A percentile compares a stretch with the other conserved stretches of the same genome.
Evolutionary conservation across 2,797 vertebrate genomes (phyloP).

Genomic region (Carduelis carduelis): DNA sequence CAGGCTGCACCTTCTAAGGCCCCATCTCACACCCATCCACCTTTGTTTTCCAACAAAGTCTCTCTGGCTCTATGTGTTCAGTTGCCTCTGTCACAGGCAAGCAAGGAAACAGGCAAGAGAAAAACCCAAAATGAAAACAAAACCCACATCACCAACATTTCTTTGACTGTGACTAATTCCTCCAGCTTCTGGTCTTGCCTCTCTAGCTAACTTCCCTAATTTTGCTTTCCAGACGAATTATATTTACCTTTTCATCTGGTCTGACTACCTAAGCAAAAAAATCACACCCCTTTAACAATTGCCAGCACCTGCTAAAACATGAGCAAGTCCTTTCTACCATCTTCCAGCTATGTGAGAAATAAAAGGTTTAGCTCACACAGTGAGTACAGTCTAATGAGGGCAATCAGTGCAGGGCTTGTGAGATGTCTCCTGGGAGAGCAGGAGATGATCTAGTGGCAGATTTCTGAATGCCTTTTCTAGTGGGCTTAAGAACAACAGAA

Average conservation of each 20-base stretch:
- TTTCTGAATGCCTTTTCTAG: conserved; percentile 22
- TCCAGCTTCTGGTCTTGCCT: neutral
- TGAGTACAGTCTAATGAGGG: neutral
- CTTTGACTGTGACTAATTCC: neutral
- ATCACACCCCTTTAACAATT: neutral
- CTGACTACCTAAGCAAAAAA: neutral
- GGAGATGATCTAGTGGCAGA: neutral
- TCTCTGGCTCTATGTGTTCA: neutral
- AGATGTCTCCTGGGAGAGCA: neutral
- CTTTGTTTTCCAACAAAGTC: neutral
- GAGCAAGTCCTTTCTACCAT: neutral
- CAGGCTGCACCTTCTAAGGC: neutral
- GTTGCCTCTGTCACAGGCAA: neutral
- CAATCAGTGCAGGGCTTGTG: neutral
- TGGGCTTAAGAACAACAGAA: neutral
- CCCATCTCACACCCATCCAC: neutral
- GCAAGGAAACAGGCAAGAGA: neutral
- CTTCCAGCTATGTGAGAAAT: neutral
- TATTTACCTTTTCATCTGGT: neutral
- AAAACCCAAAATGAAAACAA: neutral
- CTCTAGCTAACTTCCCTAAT: neutral
- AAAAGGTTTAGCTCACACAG: neutral
- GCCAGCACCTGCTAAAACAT: neutral
- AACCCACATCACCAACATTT: neutral
- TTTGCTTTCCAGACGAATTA: neutral